Evolutionary conservation across 1,140 invertebrate species (phyloP).

Genomic region (Drosophila sproati): DNA sequence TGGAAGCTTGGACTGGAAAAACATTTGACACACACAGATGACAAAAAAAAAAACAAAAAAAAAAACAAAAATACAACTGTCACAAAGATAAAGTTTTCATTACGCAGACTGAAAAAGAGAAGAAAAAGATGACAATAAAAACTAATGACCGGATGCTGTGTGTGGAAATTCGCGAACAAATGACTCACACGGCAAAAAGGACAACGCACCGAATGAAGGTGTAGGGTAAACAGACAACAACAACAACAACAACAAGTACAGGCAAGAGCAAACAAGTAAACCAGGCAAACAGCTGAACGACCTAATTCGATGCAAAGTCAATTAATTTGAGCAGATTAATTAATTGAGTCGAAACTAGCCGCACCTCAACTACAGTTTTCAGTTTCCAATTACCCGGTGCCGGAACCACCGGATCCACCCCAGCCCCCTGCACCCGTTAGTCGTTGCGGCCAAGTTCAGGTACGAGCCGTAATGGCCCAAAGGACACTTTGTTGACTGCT

Average conservation of each 20-base stretch:
- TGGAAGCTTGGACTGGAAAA: not conserved
- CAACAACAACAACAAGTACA: not conserved
- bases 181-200: slow-evolving; percentile 47
- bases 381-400: slow-evolving; percentile 45
- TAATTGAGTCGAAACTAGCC: slow-evolving; percentile 75
- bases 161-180: slow-evolving; percentile 35
- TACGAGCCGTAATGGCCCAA: slow-evolving; percentile 49
- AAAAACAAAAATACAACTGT: slow-evolving; percentile 20
- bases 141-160: slow-evolving; percentile 59
- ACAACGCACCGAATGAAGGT: slow-evolving; percentile 7
- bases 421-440: slow-evolving; percentile 15
- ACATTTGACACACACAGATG: slow-evolving; percentile 23
- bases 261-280: slow-evolving; percentile 17
- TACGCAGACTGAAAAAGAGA: slow-evolving; percentile 50
- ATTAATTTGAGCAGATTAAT: slow-evolving; percentile 80
- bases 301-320: slow-evolving; percentile 77
- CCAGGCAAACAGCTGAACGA: slow-evolving; percentile 63
- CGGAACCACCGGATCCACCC: not conserved
- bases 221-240: not conserved
- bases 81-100: slow-evolving; percentile 81
- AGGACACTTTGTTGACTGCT: slow-evolving; percentile 53
- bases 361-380: slow-evolving; percentile 59
- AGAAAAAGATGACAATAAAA: slow-evolving; percentile 33
- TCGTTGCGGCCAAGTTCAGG: slow-evolving; percentile 62
- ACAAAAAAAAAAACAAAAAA: slow-evolving; percentile 2